Percentiles rank a stretch among this genome's conserved stretches.
Evolutionary conservation across 2,888 invertebrate species (phyloP).

Genomic region (Nezara viridula): DNA sequence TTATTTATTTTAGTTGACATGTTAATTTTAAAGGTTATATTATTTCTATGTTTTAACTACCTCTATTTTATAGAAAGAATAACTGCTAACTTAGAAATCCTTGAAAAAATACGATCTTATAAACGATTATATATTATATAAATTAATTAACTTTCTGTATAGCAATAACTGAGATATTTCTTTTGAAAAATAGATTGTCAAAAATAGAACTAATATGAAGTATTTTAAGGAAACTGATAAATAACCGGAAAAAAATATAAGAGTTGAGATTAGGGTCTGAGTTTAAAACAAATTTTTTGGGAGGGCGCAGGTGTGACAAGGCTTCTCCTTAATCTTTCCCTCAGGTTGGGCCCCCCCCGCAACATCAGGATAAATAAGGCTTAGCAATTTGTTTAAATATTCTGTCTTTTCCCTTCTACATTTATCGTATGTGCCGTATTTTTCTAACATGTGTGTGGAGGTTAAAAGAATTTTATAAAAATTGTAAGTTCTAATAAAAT

Average conservation of each 20-base stretch:
- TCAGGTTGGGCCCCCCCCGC: background rate
- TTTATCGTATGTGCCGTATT: background rate
- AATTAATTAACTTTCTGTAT: too few species aligned
- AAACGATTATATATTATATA: too few species aligned
- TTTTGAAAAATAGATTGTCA: background rate
- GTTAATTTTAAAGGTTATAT: too few species aligned
- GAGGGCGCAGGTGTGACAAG: constrained; percentile 16
- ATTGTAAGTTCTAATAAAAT: background rate
- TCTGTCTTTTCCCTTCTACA: background rate
- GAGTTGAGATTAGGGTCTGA: background rate
- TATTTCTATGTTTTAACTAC: too few species aligned
- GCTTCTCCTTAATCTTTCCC: constrained; percentile 13
- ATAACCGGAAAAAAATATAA: background rate
- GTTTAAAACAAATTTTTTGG: constrained; percentile 30
- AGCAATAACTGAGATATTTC: background rate
- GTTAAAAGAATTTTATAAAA: background rate
- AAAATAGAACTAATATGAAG: background rate
- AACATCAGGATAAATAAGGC: constrained; percentile 13
- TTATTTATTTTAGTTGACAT: too few species aligned
- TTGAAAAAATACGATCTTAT: too few species aligned
- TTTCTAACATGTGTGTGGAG: background rate
- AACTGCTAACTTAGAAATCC: too few species aligned
- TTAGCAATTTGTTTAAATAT: constrained; percentile 32
- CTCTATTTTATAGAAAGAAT: too few species aligned
- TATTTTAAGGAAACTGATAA: background rate